Conservation (phyloP, 2,113 vertebrate genomes). For the Brachyistius frenatus region DNA sequence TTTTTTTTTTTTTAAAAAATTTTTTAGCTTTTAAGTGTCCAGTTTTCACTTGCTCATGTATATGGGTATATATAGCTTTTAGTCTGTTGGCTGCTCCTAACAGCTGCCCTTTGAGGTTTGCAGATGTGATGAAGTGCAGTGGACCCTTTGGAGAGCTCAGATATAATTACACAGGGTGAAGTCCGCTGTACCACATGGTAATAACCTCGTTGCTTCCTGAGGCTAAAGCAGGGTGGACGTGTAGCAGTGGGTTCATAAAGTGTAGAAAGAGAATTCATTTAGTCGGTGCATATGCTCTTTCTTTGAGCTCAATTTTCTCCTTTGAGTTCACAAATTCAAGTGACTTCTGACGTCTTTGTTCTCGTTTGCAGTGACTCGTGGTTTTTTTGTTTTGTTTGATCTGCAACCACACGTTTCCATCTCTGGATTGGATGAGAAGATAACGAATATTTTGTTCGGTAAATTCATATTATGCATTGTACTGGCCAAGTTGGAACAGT, state of each 20-base stretch:
- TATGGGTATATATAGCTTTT: constrained; percentile 25
- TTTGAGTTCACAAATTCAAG: constrained; percentile 1
- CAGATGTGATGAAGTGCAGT: constrained; percentile 59
- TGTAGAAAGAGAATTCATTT: constrained; percentile 33
- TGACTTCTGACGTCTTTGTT: constrained; percentile 13
- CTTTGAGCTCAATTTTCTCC: constrained; percentile 12
- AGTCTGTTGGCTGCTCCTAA: constrained; percentile 56
- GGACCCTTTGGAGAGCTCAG: constrained; percentile 46
- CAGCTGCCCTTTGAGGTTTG: constrained; percentile 61
- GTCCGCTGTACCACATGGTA: constrained; percentile 57
- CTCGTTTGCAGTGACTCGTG: neutral
- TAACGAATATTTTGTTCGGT: neutral
- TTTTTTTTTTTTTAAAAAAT: constrained; percentile 12
- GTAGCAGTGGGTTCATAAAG: constrained; percentile 52
- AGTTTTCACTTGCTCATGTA: constrained; percentile 21
- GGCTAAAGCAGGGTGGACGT: constrained; percentile 48
- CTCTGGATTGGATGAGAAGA: constrained; percentile 7
- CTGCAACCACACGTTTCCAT: neutral
- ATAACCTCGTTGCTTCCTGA: constrained; percentile 56
- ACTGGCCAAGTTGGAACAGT: constrained; percentile 3
- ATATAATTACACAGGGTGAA: constrained; percentile 71
- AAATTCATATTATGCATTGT: constrained; percentile 12
- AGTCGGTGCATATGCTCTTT: neutral
- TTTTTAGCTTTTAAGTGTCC: constrained; percentile 14
- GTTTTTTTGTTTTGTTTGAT: neutral